Conservation (phyloP, 2,888 invertebrate genomes). For the Caenorhabditis sp. region DNA sequence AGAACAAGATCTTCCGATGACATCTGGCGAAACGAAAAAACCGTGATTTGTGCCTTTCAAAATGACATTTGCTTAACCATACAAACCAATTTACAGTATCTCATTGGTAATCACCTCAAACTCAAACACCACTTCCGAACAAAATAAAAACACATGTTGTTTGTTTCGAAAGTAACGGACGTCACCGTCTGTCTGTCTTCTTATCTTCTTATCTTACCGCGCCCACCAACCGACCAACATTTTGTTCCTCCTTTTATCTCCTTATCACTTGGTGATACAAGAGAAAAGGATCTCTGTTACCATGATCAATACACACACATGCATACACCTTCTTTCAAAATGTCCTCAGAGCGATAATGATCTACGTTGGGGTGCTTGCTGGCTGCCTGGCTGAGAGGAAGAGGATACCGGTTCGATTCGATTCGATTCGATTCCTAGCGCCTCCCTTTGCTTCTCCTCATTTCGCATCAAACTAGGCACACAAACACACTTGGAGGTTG, state of each 20-base stretch:
- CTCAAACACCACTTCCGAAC: no score
- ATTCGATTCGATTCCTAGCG: not conserved
- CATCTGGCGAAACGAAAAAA: no score
- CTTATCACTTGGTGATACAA: not conserved
- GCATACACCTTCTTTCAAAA: not conserved
- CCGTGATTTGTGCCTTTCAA: no score
- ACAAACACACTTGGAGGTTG: no score
- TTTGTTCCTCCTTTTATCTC: not conserved
- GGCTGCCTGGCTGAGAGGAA: no score
- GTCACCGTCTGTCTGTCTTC: not conserved
- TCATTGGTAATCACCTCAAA: no score
- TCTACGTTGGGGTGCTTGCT: no score
- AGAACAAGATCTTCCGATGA: no score
- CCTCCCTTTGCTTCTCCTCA: constrained; percentile 3
- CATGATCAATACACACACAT: constrained; percentile 50
- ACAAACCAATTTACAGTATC: no score
- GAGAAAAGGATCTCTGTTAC: constrained; percentile 28
- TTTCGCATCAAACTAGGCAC: constrained; percentile 53
- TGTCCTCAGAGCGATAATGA: constrained; percentile 1
- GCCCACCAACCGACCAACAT: constrained; percentile 1
- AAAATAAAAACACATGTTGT: not conserved
- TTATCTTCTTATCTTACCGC: not conserved
- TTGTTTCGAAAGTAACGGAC: not conserved
- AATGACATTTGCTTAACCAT: no score
- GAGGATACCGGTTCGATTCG: not conserved